phyloP scores from a whole-genome alignment of 37 sponge, comb jelly and placozoan species.

The Tethya wilhelma region DNA sequence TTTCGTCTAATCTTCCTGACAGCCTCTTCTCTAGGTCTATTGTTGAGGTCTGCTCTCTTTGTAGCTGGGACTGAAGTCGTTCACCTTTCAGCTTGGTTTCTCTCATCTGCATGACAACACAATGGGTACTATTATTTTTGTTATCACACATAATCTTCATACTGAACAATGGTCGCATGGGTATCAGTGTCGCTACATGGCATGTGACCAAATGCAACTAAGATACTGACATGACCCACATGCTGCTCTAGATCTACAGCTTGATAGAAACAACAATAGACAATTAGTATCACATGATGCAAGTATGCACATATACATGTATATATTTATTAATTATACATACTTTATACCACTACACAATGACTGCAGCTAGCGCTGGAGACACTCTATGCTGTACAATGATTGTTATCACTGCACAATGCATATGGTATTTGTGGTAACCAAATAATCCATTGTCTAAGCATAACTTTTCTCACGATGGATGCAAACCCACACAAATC shows the following conservation, averaged over 20 bases:
- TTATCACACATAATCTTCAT: no score
- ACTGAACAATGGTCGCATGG: no score
- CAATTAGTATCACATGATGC: no score
- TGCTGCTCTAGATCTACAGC: no score
- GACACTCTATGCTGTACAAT: neutral
- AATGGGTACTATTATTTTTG: neutral
- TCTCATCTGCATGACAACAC: neutral
- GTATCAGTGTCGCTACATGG: no score
- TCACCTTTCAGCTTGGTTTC: constrained; percentile 43
- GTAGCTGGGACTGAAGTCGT: constrained; percentile 21
- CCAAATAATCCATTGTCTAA: neutral
- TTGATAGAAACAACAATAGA: no score
- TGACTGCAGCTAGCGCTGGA: no score
- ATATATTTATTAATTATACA: no score
- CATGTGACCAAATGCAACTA: no score
- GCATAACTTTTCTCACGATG: neutral
- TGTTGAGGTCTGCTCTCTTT: constrained; percentile 17
- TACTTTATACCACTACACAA: no score
- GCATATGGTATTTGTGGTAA: neutral
- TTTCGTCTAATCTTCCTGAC: neutral
- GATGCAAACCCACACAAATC: neutral
- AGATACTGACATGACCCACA: no score
- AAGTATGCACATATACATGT: no score
- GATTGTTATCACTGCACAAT: neutral
- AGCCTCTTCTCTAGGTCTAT: constrained; percentile 23